These are phyloP conservation scores for Paratrypauchen microcephalus DNA, from an alignment of 2,797 vertebrate genomes.

Conservation along the genomic window DNA sequence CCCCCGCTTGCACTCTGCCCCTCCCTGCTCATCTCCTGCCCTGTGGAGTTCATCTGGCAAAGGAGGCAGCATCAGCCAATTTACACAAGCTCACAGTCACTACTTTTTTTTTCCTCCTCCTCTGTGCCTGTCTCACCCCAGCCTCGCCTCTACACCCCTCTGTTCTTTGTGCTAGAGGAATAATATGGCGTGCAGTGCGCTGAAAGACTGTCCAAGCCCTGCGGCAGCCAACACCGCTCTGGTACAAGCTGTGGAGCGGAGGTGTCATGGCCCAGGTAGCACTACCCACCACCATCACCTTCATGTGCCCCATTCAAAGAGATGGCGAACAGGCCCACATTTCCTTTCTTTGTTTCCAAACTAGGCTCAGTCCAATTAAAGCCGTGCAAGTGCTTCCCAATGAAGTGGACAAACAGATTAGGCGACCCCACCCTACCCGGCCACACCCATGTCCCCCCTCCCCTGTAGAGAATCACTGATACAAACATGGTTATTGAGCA, in stretches of 20 bases:
- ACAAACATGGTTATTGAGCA: neutral
- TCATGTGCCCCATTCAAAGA: conserved; percentile 28
- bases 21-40: conserved; percentile 62
- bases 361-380: conserved; percentile 19
- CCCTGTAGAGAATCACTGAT: conserved; percentile 10
- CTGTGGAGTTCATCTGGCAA: conserved; percentile 78
- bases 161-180: conserved; percentile 58
- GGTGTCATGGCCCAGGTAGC: conserved; percentile 45
- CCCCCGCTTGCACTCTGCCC: conserved; percentile 51
- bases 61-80: conserved; percentile 72
- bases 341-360: conserved; percentile 21
- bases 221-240: conserved; percentile 60
- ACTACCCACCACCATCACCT: conserved; percentile 29
- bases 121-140: conserved; percentile 33
- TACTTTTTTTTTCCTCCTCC: conserved; percentile 41
- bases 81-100: conserved; percentile 63
- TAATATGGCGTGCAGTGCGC: conserved; percentile 48
- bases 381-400: conserved; percentile 38
- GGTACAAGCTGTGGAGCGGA: conserved; percentile 38
- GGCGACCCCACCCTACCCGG: conserved; percentile 15
- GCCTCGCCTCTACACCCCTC: conserved; percentile 43
- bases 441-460: conserved; percentile 7
- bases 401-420: conserved; percentile 30
- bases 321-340: conserved; percentile 8
- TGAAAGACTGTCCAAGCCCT: conserved; percentile 52